Conservation (phyloP, 2,113 vertebrate genomes). For the Cacatua alba region DNA sequence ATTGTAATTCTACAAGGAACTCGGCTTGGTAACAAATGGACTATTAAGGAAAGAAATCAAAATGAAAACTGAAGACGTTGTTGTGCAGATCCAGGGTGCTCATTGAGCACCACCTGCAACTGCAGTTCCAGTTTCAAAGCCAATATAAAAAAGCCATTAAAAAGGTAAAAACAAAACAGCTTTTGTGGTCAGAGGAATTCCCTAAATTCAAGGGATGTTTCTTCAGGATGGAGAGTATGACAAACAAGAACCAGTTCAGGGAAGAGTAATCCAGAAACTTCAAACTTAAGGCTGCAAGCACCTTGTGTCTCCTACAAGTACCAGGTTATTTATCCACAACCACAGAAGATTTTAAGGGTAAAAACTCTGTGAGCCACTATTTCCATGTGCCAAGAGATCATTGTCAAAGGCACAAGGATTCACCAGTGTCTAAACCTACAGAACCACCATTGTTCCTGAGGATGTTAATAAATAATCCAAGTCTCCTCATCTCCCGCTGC, state of each 20-base stretch:
- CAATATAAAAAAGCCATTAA: rapidly evolving
- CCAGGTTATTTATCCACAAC: not conserved
- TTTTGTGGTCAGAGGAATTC: not conserved
- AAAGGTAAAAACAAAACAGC: not conserved
- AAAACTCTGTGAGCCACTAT: rapidly evolving
- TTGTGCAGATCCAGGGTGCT: not conserved
- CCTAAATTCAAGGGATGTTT: not conserved
- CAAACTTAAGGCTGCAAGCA: not conserved
- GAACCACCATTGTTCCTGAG: not conserved
- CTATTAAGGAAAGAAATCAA: not conserved
- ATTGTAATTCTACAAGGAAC: not conserved
- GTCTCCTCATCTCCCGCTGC: not conserved
- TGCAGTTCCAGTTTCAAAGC: not conserved
- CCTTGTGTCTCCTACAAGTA: rapidly evolving
- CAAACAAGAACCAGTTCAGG: not conserved
- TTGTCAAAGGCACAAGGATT: not conserved
- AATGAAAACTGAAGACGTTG: not conserved
- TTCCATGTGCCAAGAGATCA: not conserved
- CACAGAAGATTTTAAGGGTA: not conserved
- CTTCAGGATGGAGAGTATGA: not conserved
- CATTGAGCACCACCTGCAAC: not conserved
- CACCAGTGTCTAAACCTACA: not conserved
- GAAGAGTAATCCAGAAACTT: not conserved
- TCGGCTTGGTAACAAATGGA: not conserved
- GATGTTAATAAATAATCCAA: slow-evolving; percentile 9